Evolutionary conservation across 2,113 vertebrate genomes (phyloP).

Genomic region (Poecilia latipinna): DNA sequence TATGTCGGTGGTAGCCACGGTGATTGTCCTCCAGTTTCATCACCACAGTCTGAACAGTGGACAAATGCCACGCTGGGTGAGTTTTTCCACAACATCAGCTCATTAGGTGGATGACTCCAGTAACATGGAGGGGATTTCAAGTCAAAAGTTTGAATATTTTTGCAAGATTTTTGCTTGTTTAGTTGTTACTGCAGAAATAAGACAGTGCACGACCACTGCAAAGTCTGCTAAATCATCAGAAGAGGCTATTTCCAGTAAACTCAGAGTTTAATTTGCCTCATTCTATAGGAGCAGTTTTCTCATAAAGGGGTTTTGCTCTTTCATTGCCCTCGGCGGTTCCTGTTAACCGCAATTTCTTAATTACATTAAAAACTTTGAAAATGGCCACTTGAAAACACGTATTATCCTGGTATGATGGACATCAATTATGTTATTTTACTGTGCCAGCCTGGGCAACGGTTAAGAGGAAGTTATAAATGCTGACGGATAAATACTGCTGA

Average conservation of each 20-base stretch:
- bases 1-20: constrained; percentile 85
- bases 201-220: too few relatives aligned
- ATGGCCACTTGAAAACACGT: constrained; percentile 3
- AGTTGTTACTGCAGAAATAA: neutral
- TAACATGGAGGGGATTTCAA: neutral
- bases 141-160: too few relatives aligned
- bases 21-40: constrained; percentile 84
- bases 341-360: neutral
- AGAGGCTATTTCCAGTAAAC: neutral
- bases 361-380: neutral
- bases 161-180: too few relatives aligned
- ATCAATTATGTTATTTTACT: neutral
- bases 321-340: neutral
- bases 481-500: neutral
- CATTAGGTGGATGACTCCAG: neutral
- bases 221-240: neutral
- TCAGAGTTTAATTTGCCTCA: neutral
- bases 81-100: constrained; percentile 13
- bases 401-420: neutral
- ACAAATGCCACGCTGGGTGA: constrained; percentile 83
- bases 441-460: neutral
- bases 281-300: neutral
- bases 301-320: neutral
- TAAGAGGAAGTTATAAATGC: neutral
- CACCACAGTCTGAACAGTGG: constrained; percentile 82